Evolutionary conservation across 2,888 invertebrate species (phyloP).

Genomic region (Hydrotaea cyrtoneurina): DNA sequence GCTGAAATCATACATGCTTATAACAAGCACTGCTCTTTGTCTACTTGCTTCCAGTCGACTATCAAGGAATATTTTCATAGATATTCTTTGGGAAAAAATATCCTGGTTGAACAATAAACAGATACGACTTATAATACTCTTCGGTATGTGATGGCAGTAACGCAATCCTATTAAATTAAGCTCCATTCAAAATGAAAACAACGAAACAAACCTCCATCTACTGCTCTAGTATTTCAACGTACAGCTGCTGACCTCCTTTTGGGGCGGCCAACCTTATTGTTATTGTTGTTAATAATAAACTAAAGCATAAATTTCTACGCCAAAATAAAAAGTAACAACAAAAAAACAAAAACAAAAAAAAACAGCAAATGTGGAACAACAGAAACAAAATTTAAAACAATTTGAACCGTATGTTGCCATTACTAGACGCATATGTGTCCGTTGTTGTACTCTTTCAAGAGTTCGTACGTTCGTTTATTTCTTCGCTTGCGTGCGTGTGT

Average conservation of each 20-base stretch:
- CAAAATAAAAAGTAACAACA: neutral
- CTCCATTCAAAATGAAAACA: neutral
- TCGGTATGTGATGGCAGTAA: neutral
- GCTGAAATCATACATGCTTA: too few relatives aligned
- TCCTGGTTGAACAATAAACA: neutral
- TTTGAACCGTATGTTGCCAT: slow-evolving; percentile 38
- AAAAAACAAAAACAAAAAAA: neutral
- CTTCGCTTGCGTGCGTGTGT: neutral
- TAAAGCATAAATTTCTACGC: slow-evolving; percentile 7
- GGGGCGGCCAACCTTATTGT: neutral
- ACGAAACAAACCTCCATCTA: neutral
- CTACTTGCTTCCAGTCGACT: too few relatives aligned
- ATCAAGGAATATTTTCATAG: too few relatives aligned
- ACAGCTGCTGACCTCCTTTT: neutral
- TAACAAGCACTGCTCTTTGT: too few relatives aligned
- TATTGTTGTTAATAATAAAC: neutral
- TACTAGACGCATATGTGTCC: neutral
- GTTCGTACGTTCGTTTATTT: neutral
- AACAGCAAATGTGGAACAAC: neutral
- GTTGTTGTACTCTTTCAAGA: neutral
- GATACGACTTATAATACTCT: neutral
- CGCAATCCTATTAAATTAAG: neutral
- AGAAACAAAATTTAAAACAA: slow-evolving; percentile 41
- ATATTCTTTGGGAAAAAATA: too few relatives aligned
- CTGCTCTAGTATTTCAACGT: neutral